Conservation (phyloP, 2,113 vertebrate species). For the Rhizomys pruinosus region DNA sequence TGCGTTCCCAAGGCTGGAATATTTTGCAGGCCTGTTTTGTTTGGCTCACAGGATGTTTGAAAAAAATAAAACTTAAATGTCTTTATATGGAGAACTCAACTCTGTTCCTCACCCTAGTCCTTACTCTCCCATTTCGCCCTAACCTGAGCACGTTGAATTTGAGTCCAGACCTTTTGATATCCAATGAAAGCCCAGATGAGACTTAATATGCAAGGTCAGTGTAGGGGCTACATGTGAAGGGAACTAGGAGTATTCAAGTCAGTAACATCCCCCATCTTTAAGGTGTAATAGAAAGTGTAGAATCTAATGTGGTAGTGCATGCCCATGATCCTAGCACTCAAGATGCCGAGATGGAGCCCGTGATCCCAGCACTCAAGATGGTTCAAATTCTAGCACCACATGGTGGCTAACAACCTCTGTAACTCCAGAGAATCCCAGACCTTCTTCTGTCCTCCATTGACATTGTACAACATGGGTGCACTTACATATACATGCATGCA, state of each 20-base stretch:
- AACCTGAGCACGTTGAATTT: neutral
- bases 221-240: neutral
- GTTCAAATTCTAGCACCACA: too few species aligned
- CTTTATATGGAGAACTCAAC: slow-evolving; percentile 40
- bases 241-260: neutral
- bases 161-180: neutral
- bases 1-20: neutral
- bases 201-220: neutral
- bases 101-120: neutral
- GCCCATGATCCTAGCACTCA: neutral
- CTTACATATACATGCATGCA: too few species aligned
- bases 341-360: neutral
- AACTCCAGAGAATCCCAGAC: too few species aligned
- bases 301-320: neutral
- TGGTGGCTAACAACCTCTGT: too few species aligned
- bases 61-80: slow-evolving; percentile 35
- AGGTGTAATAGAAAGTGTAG: neutral
- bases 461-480: too few species aligned
- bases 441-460: too few species aligned
- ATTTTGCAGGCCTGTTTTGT: slow-evolving; percentile 32
- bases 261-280: neutral
- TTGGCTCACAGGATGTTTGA: neutral
- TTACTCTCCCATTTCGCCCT: neutral
- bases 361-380: too few species aligned
- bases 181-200: neutral